Conservation (phyloP, 2,888 invertebrate genomes). For the Harpalus rufipes region DNA sequence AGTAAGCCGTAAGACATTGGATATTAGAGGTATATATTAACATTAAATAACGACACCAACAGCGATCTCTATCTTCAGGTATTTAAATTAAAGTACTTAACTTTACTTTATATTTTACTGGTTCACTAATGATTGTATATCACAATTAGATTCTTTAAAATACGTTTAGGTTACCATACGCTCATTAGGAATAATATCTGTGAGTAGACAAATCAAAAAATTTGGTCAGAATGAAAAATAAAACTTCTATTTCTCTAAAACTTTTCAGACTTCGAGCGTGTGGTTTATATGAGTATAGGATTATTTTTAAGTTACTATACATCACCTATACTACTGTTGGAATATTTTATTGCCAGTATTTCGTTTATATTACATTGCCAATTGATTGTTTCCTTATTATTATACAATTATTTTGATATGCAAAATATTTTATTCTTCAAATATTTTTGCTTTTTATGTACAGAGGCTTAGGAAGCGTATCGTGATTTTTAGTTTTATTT, state of each 20-base stretch:
- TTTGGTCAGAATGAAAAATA: neutral
- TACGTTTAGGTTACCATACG: constrained; percentile 13
- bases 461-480: constrained; percentile 57
- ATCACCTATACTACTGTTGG: constrained; percentile 31
- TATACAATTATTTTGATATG: constrained; percentile 54
- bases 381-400: constrained; percentile 30
- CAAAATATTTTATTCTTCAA: constrained; percentile 54
- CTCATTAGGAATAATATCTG: neutral
- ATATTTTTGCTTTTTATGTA: constrained; percentile 55
- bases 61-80: constrained; percentile 24
- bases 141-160: constrained; percentile 61
- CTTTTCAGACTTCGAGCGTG: neutral
- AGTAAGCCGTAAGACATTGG: constrained; percentile 31
- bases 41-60: constrained; percentile 18
- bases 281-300: neutral
- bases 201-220: neutral
- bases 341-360: constrained; percentile 51
- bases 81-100: constrained; percentile 13
- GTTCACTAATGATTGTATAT: constrained; percentile 64
- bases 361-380: constrained; percentile 52
- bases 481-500: constrained; percentile 49
- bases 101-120: constrained; percentile 24
- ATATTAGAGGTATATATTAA: constrained; percentile 17
- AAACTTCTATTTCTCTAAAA: neutral
- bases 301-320: constrained; percentile 34